Base-by-base conservation (phyloP, 2,888 invertebrate species). In the Noctua comes region DNA sequence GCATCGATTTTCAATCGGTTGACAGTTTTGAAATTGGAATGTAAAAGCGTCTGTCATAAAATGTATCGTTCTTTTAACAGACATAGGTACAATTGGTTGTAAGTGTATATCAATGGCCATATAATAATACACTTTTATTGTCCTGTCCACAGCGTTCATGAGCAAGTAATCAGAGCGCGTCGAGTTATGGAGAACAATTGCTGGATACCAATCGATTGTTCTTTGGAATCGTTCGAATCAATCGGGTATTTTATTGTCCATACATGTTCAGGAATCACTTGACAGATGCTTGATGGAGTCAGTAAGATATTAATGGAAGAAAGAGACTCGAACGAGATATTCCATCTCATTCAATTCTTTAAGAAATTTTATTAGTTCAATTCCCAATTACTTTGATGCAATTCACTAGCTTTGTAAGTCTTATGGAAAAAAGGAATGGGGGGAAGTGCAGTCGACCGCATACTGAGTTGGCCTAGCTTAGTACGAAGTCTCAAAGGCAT, bases 121-220 rank as follows among this genome's bases (percentile, higher is more conserved):
- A 21, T 27, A 59, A 69, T 59, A 57, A 40, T 65, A 18, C 16
- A 66, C 16, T 77, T 79, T 74, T 57, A 72, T 82, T 72, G 73
- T 73, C 54, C 36, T 31, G 48, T 54, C 11, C 54, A 10, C 11
- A 6, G 59, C 8, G 31, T 48, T n/a, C 36, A 54, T 51, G 64
- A 77, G 40, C 46, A 64, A 83, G 75, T 77, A 81, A 86, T 76
- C 76, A 66, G 86, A 86, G 80, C 87, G 72, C 76, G 27, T 65
- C 78, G 36, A 48, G 31, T 27, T 7, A 80, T 62, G 54, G 73
- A 82, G 78, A 71, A 82, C 80, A 85, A 86, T 83, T 77, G 85
- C 54, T 73, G 64, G 54, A 51, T 62, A 21, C 43, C 40, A 69
- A 72, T 73, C 76, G 31, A 86, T 86, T 85, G 80, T 86, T 85